Conservation (phyloP, 2,888 invertebrate genomes). For the Brenthis ino region DNA sequence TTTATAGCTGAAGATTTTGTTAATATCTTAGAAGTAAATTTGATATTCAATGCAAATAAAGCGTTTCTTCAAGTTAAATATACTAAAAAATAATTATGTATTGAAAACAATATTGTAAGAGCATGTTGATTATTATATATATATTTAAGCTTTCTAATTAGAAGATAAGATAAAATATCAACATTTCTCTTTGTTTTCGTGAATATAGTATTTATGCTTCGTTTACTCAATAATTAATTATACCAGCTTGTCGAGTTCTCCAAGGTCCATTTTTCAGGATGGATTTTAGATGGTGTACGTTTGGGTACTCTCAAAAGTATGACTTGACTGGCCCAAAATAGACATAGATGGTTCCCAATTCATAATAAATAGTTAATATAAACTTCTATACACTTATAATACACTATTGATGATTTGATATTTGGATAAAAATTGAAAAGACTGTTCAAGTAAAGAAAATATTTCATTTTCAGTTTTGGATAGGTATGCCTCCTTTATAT, state of each 20-base stretch:
- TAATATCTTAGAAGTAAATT: too few relatives aligned
- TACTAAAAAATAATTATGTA: too few relatives aligned
- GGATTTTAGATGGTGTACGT: background rate
- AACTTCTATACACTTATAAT: background rate
- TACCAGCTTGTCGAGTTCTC: background rate
- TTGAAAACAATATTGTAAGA: too few relatives aligned
- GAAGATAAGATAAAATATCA: background rate
- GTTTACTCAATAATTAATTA: too few relatives aligned
- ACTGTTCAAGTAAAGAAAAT: background rate
- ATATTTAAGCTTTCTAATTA: too few relatives aligned
- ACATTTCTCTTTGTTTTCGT: background rate
- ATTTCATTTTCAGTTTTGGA: too few relatives aligned
- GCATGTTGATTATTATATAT: too few relatives aligned
- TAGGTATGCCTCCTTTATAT: too few relatives aligned
- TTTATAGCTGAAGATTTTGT: too few relatives aligned
- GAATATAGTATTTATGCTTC: background rate
- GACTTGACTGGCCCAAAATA: constrained; percentile 4
- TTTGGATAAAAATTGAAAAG: background rate
- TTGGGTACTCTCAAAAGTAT: constrained; percentile 12
- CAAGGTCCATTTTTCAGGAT: constrained; percentile 7
- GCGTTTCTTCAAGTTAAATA: too few relatives aligned
- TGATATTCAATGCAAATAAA: too few relatives aligned
- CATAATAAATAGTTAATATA: constrained; percentile 6
- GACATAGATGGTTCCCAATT: constrained; percentile 5
- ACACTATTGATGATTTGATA: too few relatives aligned